Percentiles rank a stretch among this genome's conserved stretches.
Evolutionary conservation across 1,140 invertebrate genomes (phyloP).

Genomic region (Rhynchophorus ferrugineus): DNA sequence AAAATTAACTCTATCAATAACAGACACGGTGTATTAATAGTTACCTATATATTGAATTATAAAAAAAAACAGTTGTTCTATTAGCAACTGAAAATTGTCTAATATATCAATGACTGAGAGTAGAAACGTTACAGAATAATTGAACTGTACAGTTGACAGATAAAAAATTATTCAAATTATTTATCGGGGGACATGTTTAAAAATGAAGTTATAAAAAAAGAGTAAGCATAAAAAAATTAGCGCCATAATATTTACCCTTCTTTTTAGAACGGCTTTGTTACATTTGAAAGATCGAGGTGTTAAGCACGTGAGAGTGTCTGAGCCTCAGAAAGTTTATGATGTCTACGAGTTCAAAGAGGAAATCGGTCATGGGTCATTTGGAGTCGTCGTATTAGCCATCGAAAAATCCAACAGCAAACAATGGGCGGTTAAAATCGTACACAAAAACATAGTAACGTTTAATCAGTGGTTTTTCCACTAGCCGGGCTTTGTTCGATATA

Average conservation of each 20-base stretch:
- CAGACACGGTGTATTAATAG: no score
- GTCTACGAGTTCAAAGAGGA: constrained; percentile 35
- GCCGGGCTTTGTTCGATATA: not conserved
- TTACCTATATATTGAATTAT: no score
- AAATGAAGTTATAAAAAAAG: not conserved
- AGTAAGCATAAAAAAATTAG: not conserved
- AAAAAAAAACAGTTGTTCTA: no score
- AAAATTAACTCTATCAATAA: no score
- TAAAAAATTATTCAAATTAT: no score
- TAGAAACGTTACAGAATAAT: no score
- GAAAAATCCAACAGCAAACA: constrained; percentile 38
- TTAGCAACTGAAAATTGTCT: no score
- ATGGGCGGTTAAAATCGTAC: constrained; percentile 50
- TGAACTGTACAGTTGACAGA: no score
- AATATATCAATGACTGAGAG: no score
- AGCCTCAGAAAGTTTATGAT: constrained; percentile 29
- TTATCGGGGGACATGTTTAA: not conserved
- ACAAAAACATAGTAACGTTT: constrained; percentile 44
- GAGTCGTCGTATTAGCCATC: constrained; percentile 43
- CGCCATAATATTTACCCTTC: not conserved
- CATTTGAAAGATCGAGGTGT: constrained; percentile 26
- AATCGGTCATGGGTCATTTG: constrained; percentile 49
- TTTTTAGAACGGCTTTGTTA: not conserved
- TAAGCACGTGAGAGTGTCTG: constrained; percentile 32
- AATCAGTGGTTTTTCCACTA: not conserved